Conservation (phyloP, 2,113 vertebrate species). For the Mystacornis crossleyi region DNA sequence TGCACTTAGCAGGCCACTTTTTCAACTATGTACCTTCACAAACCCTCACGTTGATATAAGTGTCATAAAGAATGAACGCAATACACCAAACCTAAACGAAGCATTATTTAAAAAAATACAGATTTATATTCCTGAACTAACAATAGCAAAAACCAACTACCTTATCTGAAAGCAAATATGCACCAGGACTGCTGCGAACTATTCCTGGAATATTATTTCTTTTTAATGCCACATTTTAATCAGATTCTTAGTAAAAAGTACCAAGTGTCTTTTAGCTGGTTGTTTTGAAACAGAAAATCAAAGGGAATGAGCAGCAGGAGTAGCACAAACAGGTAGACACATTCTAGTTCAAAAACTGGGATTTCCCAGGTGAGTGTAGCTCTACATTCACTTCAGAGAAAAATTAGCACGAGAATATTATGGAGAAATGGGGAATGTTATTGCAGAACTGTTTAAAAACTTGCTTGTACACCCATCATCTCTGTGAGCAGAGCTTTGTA, state of each 20-base stretch:
- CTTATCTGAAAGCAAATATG: neutral
- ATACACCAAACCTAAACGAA: neutral
- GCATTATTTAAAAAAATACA: neutral
- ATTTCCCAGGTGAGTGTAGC: neutral
- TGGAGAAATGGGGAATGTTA: neutral
- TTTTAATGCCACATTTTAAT: neutral
- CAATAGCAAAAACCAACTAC: neutral
- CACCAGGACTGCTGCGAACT: neutral
- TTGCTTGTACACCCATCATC: neutral
- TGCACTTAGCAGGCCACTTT: neutral
- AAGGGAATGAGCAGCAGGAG: neutral
- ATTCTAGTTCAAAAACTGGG: neutral
- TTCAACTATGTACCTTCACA: neutral
- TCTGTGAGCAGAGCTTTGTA: neutral
- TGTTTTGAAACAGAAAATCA: neutral
- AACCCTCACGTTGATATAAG: neutral
- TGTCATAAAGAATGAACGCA: neutral
- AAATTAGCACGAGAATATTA: neutral
- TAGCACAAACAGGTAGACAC: neutral
- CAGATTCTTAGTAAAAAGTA: neutral
- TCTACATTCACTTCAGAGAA: neutral
- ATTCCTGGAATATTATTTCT: neutral
- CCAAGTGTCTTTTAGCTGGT: neutral
- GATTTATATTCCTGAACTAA: neutral
- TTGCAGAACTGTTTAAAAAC: neutral